Evolutionary conservation across 2,888 invertebrate species (phyloP).

Genomic region (Chloromyia formosa): DNA sequence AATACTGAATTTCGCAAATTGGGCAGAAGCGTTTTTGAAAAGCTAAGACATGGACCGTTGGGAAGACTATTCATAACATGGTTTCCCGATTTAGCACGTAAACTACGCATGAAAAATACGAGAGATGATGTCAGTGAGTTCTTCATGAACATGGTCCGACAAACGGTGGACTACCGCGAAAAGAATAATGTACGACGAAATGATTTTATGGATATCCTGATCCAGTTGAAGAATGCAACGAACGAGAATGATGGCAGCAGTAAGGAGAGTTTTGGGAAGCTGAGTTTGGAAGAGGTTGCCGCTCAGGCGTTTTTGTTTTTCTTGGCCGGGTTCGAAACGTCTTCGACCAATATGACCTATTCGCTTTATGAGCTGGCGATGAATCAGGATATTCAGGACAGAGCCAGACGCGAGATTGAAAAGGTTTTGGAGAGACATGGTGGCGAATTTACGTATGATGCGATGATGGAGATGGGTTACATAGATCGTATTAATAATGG

Average conservation of each 20-base stretch:
- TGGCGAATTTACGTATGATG: conserved; percentile 67
- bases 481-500: conserved; percentile 68
- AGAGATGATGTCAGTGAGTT: conserved; percentile 38
- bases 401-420: conserved; percentile 65
- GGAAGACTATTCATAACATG: conserved; percentile 46
- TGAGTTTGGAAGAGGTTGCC: conserved; percentile 55
- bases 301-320: conserved; percentile 70
- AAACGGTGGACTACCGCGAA: conserved; percentile 45
- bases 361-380: conserved; percentile 67
- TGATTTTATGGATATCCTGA: conserved; percentile 49
- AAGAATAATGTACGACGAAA: conserved; percentile 44
- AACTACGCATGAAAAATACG: conserved; percentile 25
- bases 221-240: conserved; percentile 39
- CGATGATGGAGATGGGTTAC: conserved; percentile 68
- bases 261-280: conserved; percentile 40
- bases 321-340: conserved; percentile 71
- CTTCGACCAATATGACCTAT: conserved; percentile 68
- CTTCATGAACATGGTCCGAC: conserved; percentile 44
- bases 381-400: conserved; percentile 66
- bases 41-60: conserved; percentile 46
- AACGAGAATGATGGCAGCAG: neutral
- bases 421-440: conserved; percentile 62
- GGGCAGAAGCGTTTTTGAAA: conserved; percentile 53
- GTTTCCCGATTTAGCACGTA: conserved; percentile 13
- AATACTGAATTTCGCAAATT: conserved; percentile 59